These are phyloP conservation scores for Leptinotarsa peninsularis DNA, from an alignment of 2,888 invertebrate species.

Conservation along the genomic window DNA sequence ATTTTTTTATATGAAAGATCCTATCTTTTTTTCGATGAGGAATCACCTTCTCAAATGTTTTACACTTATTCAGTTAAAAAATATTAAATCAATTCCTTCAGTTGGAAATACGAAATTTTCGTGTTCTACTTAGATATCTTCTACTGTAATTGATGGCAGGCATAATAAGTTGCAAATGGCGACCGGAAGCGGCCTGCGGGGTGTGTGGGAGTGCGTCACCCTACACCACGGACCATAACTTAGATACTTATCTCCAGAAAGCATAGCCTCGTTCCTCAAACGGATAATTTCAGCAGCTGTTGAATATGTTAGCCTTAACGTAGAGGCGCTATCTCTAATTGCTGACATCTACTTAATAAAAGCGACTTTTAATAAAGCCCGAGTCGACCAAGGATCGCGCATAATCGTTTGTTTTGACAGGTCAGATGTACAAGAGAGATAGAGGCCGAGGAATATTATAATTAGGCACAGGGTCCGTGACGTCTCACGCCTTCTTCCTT, in stretches of 20 bases:
- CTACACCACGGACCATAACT: conserved; percentile 62
- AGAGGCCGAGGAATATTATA: conserved; percentile 34
- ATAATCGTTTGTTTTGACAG: conserved; percentile 62
- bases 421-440: conserved; percentile 48
- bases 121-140: conserved; percentile 3
- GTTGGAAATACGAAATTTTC: not conserved
- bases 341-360: conserved; percentile 62
- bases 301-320: conserved; percentile 63
- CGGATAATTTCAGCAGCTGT: conserved; percentile 64
- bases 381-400: conserved; percentile 45
- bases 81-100: too few relatives aligned
- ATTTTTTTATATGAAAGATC: too few relatives aligned
- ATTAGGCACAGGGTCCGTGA: conserved; percentile 36
- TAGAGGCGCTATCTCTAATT: conserved; percentile 57
- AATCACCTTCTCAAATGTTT: too few relatives aligned
- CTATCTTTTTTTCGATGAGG: too few relatives aligned
- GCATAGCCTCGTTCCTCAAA: conserved; percentile 63
- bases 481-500: conserved; percentile 35
- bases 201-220: conserved; percentile 64
- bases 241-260: conserved; percentile 64
- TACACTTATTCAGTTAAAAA: too few relatives aligned
- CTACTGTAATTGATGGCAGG: not conserved
- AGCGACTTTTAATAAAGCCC: conserved; percentile 55
- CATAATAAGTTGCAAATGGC: conserved; percentile 24
- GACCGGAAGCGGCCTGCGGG: conserved; percentile 64